A percentile compares a stretch with the other conserved stretches of the same genome.
These are phyloP conservation scores for Hestina assimilis DNA, from an alignment of 1,140 invertebrate species.

Conservation along the genomic window DNA sequence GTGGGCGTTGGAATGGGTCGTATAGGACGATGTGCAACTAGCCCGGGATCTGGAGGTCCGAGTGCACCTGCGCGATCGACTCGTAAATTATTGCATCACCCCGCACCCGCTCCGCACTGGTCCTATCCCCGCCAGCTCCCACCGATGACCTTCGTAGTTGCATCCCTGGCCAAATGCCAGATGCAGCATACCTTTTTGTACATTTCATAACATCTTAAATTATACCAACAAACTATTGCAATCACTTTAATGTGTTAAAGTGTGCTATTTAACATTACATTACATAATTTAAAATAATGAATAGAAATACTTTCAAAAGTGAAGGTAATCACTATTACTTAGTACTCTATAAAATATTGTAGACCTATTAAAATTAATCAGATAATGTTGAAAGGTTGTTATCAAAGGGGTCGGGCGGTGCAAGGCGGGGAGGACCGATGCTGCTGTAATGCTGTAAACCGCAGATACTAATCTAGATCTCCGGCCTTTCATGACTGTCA, in stretches of 20 bases:
- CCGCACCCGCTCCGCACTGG: constrained; percentile 4
- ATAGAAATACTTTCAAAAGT: constrained; percentile 1
- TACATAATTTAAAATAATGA: constrained; percentile 7
- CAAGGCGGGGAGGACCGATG: constrained; percentile 16
- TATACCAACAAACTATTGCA: constrained; percentile 26
- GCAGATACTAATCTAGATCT: constrained; percentile 20
- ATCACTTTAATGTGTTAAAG: neutral
- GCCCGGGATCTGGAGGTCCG: constrained; percentile 32
- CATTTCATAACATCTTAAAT: constrained; percentile 38
- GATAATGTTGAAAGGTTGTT: constrained; percentile 36
- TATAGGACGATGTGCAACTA: constrained; percentile 10
- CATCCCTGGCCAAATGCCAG: constrained; percentile 66
- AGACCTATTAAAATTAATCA: constrained; percentile 32
- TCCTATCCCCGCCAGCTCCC: constrained; percentile 21
- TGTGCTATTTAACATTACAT: neutral
- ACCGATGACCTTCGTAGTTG: constrained; percentile 55
- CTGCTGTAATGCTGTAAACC: constrained; percentile 22
- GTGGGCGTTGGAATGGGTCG: constrained; percentile 6
- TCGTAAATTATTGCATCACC: constrained; percentile 43
- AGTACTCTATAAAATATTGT: constrained; percentile 4
- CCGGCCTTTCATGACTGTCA: constrained; percentile 8
- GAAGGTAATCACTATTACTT: neutral
- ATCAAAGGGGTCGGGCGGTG: constrained; percentile 20
- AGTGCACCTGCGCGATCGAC: constrained; percentile 60
- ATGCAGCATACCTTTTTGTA: constrained; percentile 47